Evolutionary conservation across 2,113 vertebrate species (phyloP).

Genomic region (Chlorodrepanis virens): DNA sequence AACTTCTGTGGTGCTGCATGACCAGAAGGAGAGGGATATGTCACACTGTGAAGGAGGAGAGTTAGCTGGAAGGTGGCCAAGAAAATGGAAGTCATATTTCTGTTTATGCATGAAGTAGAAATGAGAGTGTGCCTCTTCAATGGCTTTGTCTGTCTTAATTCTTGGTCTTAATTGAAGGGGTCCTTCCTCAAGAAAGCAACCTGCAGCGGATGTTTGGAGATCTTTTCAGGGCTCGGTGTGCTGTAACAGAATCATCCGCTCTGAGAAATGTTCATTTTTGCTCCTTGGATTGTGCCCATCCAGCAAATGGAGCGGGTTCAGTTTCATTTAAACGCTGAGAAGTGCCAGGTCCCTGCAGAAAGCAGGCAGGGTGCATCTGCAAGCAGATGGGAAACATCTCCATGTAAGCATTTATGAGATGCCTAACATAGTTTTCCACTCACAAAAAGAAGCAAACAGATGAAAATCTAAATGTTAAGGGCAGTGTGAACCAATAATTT

Average conservation of each 20-base stretch:
- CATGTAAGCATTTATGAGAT: conserved; percentile 39
- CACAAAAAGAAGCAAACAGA: conserved; percentile 34
- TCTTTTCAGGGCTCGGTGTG: not conserved
- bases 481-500: not conserved
- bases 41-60: not conserved
- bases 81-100: not conserved
- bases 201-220: not conserved
- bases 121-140: not conserved
- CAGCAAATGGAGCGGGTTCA: not conserved
- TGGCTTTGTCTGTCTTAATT: not conserved
- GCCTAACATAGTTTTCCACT: conserved; percentile 8
- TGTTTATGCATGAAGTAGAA: not conserved
- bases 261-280: conserved; percentile 24
- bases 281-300: conserved; percentile 4
- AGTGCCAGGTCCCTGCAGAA: conserved; percentile 9
- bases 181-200: not conserved
- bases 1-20: not conserved
- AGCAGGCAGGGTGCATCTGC: conserved; percentile 6
- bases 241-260: not conserved
- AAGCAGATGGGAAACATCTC: conserved; percentile 59
- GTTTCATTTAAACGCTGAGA: conserved; percentile 11
- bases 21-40: not conserved
- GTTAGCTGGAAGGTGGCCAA: not conserved
- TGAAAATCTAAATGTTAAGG: conserved; percentile 57
- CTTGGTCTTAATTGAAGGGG: not conserved